A percentile compares a stretch with the other conserved stretches of the same genome.
Evolutionary conservation across 2,113 vertebrate genomes (phyloP).

Genomic region (Shinisaurus crocodilurus): DNA sequence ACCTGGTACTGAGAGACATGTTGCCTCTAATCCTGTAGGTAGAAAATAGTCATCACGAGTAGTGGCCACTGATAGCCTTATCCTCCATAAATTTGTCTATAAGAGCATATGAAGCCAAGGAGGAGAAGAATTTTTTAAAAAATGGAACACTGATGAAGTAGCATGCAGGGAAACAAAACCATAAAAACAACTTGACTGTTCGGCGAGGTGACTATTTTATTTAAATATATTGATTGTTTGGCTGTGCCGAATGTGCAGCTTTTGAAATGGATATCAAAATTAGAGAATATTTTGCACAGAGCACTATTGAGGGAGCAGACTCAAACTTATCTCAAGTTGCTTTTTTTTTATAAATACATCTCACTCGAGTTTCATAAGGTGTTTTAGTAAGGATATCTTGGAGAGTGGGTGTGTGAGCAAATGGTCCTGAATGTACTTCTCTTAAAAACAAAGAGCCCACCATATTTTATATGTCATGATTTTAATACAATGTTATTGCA

Average conservation of each 20-base stretch:
- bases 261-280: neutral
- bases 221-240: neutral
- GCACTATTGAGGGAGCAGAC: neutral
- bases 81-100: too few relatives aligned
- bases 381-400: conserved; percentile 6
- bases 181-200: too few relatives aligned
- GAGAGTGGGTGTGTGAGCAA: neutral
- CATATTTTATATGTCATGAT: conserved; percentile 42
- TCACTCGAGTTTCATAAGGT: neutral
- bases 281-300: neutral
- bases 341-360: neutral
- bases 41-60: too few relatives aligned
- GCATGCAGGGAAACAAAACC: neutral
- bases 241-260: neutral
- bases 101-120: too few relatives aligned
- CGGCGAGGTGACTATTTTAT: neutral
- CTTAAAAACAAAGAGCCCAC: neutral
- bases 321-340: conserved; percentile 31
- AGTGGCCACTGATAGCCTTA: too few relatives aligned
- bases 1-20: too few relatives aligned
- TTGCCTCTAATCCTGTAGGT: too few relatives aligned
- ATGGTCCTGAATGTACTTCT: neutral
- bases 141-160: too few relatives aligned
- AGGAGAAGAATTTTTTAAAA: neutral
- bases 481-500: conserved; percentile 53